phyloP scores from a whole-genome alignment of 2,113 vertebrate genomes.

The Sterrhoptilus dennistouni region DNA sequence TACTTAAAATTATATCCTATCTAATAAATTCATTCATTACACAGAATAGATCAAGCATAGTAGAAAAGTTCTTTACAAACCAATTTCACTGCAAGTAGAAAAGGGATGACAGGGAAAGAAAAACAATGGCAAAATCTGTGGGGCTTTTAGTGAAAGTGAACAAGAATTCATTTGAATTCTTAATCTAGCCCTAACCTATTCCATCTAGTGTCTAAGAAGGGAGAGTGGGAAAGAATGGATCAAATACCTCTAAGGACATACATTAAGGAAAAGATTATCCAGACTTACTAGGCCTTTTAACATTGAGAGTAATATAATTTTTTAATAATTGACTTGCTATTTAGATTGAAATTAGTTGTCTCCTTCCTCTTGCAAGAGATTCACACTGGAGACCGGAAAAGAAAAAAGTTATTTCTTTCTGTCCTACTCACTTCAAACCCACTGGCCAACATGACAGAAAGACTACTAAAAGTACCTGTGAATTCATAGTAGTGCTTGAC shows the following conservation, averaged over 20 bases:
- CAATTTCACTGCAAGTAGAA: not conserved
- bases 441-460: not conserved
- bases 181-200: not conserved
- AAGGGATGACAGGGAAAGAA: not conserved
- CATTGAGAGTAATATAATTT: not conserved
- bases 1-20: not conserved
- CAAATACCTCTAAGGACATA: not conserved
- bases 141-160: not conserved
- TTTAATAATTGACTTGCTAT: not conserved
- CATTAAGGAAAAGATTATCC: not conserved
- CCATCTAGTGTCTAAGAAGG: not conserved
- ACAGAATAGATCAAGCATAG: not conserved
- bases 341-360: not conserved
- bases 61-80: not conserved
- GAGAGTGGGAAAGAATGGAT: not conserved
- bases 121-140: not conserved
- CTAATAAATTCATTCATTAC: not conserved
- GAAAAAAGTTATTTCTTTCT: not conserved
- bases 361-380: not conserved
- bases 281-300: not conserved
- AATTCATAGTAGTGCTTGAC: not conserved
- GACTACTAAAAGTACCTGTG: not conserved
- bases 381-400: not conserved
- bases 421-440: not conserved
- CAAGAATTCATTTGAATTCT: not conserved